Evolutionary conservation across 1,140 invertebrate genomes (phyloP).

Genomic region (Linepithema humile): DNA sequence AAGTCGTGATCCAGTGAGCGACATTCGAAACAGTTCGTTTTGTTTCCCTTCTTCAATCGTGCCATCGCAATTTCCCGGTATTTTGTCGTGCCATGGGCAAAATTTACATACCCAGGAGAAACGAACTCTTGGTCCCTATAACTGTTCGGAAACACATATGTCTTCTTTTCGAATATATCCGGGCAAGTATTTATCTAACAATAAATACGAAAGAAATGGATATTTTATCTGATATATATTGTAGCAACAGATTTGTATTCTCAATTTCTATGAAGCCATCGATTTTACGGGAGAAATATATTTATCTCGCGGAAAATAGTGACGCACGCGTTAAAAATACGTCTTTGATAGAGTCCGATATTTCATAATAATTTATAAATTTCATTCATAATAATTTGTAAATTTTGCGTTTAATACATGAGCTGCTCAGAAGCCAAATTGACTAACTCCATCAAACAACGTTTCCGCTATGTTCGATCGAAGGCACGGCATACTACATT

Average conservation of each 20-base stretch:
- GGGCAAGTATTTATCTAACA: slow-evolving; percentile 14
- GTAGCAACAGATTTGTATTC: background rate
- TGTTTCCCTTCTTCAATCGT: slow-evolving; percentile 27
- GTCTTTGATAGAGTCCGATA: background rate
- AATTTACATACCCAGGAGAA: slow-evolving; percentile 63
- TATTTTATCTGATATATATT: background rate
- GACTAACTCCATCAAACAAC: too few species aligned
- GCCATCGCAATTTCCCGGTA: slow-evolving; percentile 17
- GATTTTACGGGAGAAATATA: background rate
- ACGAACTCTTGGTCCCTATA: slow-evolving; percentile 77
- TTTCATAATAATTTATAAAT: background rate
- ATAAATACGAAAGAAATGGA: slow-evolving; percentile 27
- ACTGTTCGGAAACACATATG: slow-evolving; percentile 61
- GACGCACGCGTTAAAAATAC: slow-evolving; percentile 26
- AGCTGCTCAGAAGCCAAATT: too few species aligned
- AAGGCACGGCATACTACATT: slow-evolving; percentile 32
- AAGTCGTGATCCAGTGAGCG: slow-evolving; percentile 32
- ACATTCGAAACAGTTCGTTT: slow-evolving; percentile 44
- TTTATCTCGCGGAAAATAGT: background rate
- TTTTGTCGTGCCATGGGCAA: slow-evolving; percentile 34
- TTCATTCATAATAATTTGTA: background rate
- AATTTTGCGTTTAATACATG: slow-evolving; percentile 33
- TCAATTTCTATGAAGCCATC: background rate
- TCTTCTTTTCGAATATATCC: slow-evolving; percentile 36
- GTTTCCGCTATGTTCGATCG: background rate